Base-by-base conservation (phyloP, 2,888 invertebrate species). In the Tanytarsus gracilentus region DNA sequence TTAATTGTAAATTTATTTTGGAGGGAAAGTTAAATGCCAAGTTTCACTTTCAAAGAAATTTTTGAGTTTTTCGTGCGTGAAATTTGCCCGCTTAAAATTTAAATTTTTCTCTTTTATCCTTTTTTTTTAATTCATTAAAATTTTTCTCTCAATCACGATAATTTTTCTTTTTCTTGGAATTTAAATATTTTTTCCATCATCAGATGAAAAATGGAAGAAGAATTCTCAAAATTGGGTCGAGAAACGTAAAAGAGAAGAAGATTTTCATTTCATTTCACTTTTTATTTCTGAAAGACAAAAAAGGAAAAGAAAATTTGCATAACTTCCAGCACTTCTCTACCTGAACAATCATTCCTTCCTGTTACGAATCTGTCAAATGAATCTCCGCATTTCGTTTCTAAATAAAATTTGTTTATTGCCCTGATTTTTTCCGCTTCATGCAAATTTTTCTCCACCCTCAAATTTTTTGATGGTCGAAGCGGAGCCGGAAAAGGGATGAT, bases 391-490 rank as follows among this genome's bases (percentile, higher is more conserved):
- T 36, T 36, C 23, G 44, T 18, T 18, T 23, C 21, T 23, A 44
- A 33, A 44, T 44, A 44, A 44, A 44, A 44, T 33, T n/a, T 44
- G 44, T 44, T 44, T 44, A 44, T 44, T 44, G 44, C 44, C 44
- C 21, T 44, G 44, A 44, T 44, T 44, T 44, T 44, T 40, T 40
- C 44, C 23, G 44, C 44, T 44, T 44, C 18, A 44, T 44, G 44
- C 44, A 44, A 44, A 44, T 44, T 44, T 44, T 44, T 23, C 23
- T 11, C 11, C n/a, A 23, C 23, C 23, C 33, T 30, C 33, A n/a
- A 4, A 30, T 30, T 44, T 23, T 40, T 18, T 1, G n/a, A 16
- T 40, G 14, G n/a, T n/a, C n/a, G n/a, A n/a, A n/a, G n/a, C n/a
- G n/a, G n/a, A n/a, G n/a, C n/a, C n/a, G n/a, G n/a, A n/a, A n/a